These are phyloP conservation scores for Limonius californicus DNA, from an alignment of 1,140 invertebrate genomes.

Conservation along the genomic window DNA sequence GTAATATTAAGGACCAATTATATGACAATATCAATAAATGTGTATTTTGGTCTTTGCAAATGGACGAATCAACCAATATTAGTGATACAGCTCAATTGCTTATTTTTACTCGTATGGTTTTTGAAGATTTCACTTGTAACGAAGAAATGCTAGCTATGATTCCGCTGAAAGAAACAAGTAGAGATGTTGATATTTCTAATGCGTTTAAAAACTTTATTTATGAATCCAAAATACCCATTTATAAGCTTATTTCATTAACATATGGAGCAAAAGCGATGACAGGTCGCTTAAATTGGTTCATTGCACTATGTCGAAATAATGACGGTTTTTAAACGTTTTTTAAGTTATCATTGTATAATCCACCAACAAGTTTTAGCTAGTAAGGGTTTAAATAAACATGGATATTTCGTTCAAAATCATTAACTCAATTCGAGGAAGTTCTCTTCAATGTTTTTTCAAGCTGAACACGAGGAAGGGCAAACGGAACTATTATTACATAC, in stretches of 20 bases:
- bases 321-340: slow-evolving; percentile 35
- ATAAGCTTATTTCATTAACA: slow-evolving; percentile 41
- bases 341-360: slow-evolving; percentile 42
- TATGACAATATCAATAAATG: too few relatives aligned
- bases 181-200: slow-evolving; percentile 38
- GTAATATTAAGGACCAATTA: slow-evolving; percentile 29
- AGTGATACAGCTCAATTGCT: too few relatives aligned
- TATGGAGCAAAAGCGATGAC: slow-evolving; percentile 38
- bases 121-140: slow-evolving; percentile 38
- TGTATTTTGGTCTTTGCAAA: slow-evolving; percentile 37
- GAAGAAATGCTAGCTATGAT: slow-evolving; percentile 40
- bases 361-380: too few relatives aligned
- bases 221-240: slow-evolving; percentile 32
- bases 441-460: slow-evolving; percentile 23
- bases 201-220: slow-evolving; percentile 33
- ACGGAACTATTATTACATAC: slow-evolving; percentile 25
- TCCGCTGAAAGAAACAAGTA: slow-evolving; percentile 38
- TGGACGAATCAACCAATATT: slow-evolving; percentile 31
- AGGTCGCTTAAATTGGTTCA: slow-evolving; percentile 36
- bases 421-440: too few relatives aligned
- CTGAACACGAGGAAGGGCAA: slow-evolving; percentile 24
- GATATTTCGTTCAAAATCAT: slow-evolving; percentile 24
- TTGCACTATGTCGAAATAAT: slow-evolving; percentile 35
- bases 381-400: slow-evolving; percentile 34
- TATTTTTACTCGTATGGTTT: too few relatives aligned